phyloP scores from a whole-genome alignment of 2,113 vertebrate species.

The Pampusana beccarii region DNA sequence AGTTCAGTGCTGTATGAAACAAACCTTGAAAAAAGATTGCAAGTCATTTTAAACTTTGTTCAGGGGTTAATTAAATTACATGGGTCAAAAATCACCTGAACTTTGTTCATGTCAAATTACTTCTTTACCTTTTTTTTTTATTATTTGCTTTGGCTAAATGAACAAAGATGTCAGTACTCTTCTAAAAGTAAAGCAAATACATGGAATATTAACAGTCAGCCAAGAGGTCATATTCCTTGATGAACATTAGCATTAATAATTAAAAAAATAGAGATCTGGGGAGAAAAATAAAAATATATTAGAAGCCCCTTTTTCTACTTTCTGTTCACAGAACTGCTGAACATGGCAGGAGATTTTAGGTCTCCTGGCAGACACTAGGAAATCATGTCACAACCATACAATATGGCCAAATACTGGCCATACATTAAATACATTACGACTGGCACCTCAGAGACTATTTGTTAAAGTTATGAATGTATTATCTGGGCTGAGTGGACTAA shows the following conservation, averaged over 20 bases:
- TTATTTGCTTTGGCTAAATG: constrained; percentile 11
- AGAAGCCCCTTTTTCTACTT: background rate
- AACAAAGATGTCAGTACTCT: background rate
- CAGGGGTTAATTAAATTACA: background rate
- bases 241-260: background rate
- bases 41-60: background rate
- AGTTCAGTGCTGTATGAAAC: background rate
- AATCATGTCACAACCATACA: background rate
- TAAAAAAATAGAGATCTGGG: background rate
- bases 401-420: background rate
- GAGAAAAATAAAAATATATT: background rate
- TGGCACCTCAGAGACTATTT: background rate
- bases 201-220: background rate
- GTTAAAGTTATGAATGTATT: background rate
- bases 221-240: background rate
- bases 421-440: background rate
- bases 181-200: constrained; percentile 34
- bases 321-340: background rate
- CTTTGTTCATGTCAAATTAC: background rate
- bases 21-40: background rate
- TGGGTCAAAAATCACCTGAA: background rate
- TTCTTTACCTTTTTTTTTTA: background rate
- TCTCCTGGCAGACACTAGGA: background rate
- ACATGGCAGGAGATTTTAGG: background rate
- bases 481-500: background rate